These are phyloP conservation scores for Elgaria multicarinata DNA, from an alignment of 2,113 vertebrate species.

Conservation along the genomic window DNA sequence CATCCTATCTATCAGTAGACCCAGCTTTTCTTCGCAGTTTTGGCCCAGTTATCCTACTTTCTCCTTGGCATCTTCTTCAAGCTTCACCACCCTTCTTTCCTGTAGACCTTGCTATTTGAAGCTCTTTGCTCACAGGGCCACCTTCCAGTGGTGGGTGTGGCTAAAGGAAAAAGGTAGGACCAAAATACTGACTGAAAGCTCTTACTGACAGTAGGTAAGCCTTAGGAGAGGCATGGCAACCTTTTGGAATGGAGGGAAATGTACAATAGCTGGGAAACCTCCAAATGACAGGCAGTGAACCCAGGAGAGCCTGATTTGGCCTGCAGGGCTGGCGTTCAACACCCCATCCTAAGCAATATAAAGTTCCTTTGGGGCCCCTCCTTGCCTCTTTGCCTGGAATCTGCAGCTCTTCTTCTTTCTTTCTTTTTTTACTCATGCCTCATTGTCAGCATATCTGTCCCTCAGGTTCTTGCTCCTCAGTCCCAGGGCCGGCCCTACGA, in stretches of 20 bases:
- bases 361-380: neutral
- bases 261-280: too few relatives aligned
- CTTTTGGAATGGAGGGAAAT: too few relatives aligned
- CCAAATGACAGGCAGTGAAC: too few relatives aligned
- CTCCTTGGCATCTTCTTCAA: neutral
- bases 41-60: neutral
- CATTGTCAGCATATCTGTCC: neutral
- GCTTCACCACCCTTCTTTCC: neutral
- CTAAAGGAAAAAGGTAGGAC: too few relatives aligned
- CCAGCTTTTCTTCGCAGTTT: neutral
- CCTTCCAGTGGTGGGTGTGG: too few relatives aligned
- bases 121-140: too few relatives aligned
- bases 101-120: neutral
- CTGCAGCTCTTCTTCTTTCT: too few relatives aligned
- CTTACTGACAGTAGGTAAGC: too few relatives aligned
- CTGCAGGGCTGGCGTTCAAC: too few relatives aligned
- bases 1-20: neutral
- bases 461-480: neutral
- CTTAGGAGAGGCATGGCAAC: too few relatives aligned
- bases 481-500: neutral
- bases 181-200: too few relatives aligned
- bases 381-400: neutral
- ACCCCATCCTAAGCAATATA: neutral
- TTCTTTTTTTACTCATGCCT: neutral
- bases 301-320: too few relatives aligned